Percentiles rank a stretch among this genome's conserved stretches.
phyloP scores from a whole-genome alignment of 2,797 vertebrate species.

The Hozukius guyotensis region DNA sequence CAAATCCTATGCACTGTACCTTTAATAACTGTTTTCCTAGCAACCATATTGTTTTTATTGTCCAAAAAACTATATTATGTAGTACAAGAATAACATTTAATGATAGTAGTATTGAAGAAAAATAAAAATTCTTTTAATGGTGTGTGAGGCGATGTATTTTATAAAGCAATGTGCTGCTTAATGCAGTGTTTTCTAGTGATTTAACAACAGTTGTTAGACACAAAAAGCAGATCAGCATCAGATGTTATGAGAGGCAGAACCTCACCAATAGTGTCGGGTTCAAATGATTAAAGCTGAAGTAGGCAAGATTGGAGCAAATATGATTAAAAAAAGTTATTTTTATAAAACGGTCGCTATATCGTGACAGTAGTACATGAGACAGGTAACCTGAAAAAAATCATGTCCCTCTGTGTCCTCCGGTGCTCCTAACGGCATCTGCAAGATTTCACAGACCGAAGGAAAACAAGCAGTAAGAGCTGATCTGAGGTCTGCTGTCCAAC shows the following conservation, averaged over 20 bases:
- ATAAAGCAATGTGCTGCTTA: neutral
- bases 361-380: too few species aligned
- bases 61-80: neutral
- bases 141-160: neutral
- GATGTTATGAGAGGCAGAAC: too few species aligned
- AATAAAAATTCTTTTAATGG: neutral
- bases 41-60: neutral
- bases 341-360: too few species aligned
- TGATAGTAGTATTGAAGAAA: neutral
- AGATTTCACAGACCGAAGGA: too few species aligned
- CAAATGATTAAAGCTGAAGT: neutral
- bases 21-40: neutral
- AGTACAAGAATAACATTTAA: neutral
- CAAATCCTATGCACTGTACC: too few species aligned
- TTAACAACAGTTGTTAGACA: neutral
- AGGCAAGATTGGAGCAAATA: too few species aligned
- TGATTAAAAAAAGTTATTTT: too few species aligned
- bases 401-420: too few species aligned
- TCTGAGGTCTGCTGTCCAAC: too few species aligned
- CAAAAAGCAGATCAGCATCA: neutral
- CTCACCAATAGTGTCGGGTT: neutral
- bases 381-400: too few species aligned
- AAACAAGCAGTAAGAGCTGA: too few species aligned
- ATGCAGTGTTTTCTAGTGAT: neutral
- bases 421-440: too few species aligned